phyloP scores from a whole-genome alignment of 2,113 vertebrate species.

The Micromys minutus region DNA sequence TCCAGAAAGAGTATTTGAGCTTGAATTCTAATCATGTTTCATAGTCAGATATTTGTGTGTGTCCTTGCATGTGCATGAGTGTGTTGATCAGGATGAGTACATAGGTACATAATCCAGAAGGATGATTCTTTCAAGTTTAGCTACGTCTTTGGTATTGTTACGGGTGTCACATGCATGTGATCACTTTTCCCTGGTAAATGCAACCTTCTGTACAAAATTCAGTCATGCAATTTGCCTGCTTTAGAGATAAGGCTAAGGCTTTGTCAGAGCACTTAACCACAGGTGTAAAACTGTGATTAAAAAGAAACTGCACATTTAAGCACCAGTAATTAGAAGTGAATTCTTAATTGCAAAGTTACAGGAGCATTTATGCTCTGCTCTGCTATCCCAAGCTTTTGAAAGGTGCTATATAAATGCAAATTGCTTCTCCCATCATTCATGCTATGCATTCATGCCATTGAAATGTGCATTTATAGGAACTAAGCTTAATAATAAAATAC shows the following conservation, averaged over 20 bases:
- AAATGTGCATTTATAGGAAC: constrained; percentile 64
- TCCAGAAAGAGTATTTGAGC: background rate
- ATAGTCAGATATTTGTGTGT: background rate
- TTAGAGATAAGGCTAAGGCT: constrained; percentile 71
- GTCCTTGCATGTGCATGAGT: background rate
- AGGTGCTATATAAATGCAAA: constrained; percentile 81
- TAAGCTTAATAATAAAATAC: constrained; percentile 72
- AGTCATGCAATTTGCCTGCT: constrained; percentile 69
- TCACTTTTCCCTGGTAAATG: constrained; percentile 21
- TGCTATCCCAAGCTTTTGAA: constrained; percentile 74
- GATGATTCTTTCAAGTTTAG: constrained; percentile 38
- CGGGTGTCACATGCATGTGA: constrained; percentile 44
- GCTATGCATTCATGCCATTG: constrained; percentile 67
- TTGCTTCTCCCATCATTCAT: constrained; percentile 75
- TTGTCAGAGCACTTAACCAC: constrained; percentile 76
- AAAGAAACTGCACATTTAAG: constrained; percentile 80
- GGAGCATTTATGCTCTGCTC: constrained; percentile 77
- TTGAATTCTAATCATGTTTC: background rate
- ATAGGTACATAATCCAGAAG: background rate
- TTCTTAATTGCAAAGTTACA: constrained; percentile 83
- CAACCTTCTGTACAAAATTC: constrained; percentile 64
- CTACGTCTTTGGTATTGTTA: constrained; percentile 54
- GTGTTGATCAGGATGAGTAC: background rate
- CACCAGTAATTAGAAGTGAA: constrained; percentile 82
- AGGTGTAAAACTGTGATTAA: constrained; percentile 82